Evolutionary conservation across 2,888 invertebrate species (phyloP).

Genomic region (Polylopha cassiicola): DNA sequence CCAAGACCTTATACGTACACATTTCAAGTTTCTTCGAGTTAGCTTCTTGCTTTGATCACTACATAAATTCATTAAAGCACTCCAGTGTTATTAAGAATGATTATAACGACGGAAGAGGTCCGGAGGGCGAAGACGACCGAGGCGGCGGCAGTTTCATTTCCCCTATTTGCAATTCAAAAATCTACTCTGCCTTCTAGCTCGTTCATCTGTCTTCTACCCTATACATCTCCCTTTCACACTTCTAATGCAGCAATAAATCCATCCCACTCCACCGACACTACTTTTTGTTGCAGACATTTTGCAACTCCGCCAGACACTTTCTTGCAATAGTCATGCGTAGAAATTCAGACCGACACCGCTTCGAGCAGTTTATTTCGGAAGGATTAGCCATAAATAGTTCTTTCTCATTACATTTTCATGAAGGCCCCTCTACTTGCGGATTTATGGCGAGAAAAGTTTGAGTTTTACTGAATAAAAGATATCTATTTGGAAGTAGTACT

Average conservation of each 20-base stretch:
- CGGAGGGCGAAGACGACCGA: conserved; percentile 46
- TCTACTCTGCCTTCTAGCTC: conserved; percentile 53
- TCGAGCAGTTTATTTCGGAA: conserved; percentile 68
- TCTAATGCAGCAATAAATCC: conserved; percentile 29
- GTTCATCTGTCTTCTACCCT: conserved; percentile 37
- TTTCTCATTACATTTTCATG: conserved; percentile 74
- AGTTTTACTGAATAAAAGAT: conserved; percentile 74
- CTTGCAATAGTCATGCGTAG: conserved; percentile 51
- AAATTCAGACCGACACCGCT: conserved; percentile 50
- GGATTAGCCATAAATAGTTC: conserved; percentile 76
- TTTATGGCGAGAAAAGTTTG: conserved; percentile 73
- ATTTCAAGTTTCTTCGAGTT: conserved; percentile 40
- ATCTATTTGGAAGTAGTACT: conserved; percentile 66
- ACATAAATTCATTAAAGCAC: conserved; percentile 68
- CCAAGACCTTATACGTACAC: conserved; percentile 30
- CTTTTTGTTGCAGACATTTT: conserved; percentile 50
- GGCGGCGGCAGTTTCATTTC: conserved; percentile 64
- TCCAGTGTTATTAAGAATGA: conserved; percentile 67
- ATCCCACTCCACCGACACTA: conserved; percentile 39
- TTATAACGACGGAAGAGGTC: conserved; percentile 63
- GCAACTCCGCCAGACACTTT: conserved; percentile 46
- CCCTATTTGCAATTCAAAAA: conserved; percentile 75
- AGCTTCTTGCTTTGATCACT: conserved; percentile 58
- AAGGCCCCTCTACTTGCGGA: conserved; percentile 62
- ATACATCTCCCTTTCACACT: conserved; percentile 40